Base-by-base conservation (phyloP, 2,797 vertebrate species). In the Gila robusta region DNA sequence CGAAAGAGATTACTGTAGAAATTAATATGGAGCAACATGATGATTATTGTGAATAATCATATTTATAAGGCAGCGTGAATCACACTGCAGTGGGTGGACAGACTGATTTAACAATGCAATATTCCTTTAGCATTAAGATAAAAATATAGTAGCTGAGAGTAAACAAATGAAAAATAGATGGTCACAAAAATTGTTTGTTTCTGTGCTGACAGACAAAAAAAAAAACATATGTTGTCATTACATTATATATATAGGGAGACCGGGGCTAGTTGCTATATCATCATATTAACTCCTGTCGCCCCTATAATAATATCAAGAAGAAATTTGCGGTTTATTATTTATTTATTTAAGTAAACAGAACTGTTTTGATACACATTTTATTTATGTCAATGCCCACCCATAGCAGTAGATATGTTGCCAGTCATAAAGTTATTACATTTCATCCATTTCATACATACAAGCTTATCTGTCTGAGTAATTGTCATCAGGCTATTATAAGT, bases 31-130 rank as follows among this genome's bases (percentile, higher is more conserved):
- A 87, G 71, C 49, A 86, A 88, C 81, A 82, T 74, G 70, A 67
- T 26, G 76, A 87, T 39, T 62, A 73, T 82, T 82, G 21, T 66
- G 54, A 83, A 64, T 71, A 87, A 73, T 73, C 44, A 84, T 78
- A 52, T 77, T 74, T 79, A 81, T 64, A 47, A 21, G 26, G 81
- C 32, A 86, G 74, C 10, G 16, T 77, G 37, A 56, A 62, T 59
- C 71, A 73, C 56, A n/a, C 64, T 70, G 71, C 71, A 79, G 70
- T 62, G 37, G 74, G 70, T 54, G 66, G 82, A 83, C 74, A 72
- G 67, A 83, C 74, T 39, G 82, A 32, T 76, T 83, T 62, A 79
- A 71, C 54, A 59, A 41, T 78, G 64, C 80, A 83, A 72, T 59
- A 54, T 78, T 70, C 52, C 39, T 52, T 19, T 16, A 35, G 62